These are phyloP conservation scores for Vireo altiloquus DNA, from an alignment of 2,113 vertebrate species.

Conservation along the genomic window DNA sequence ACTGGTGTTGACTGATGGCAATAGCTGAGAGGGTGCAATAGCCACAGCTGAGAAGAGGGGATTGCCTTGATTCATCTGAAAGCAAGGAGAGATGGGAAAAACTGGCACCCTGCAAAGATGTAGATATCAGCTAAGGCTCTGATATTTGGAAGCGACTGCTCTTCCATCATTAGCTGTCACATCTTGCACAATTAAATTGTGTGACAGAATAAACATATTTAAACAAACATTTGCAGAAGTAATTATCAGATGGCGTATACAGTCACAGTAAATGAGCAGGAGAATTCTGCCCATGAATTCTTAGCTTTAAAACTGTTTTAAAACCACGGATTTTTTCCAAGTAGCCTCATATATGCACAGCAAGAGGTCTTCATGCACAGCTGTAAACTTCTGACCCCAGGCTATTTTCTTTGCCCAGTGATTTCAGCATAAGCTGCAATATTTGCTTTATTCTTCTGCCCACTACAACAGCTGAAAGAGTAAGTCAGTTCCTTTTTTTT, in stretches of 20 bases:
- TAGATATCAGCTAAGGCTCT: background rate
- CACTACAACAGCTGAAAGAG: background rate
- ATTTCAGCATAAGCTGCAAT: background rate
- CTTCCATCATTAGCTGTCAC: background rate
- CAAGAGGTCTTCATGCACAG: background rate
- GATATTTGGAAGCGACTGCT: background rate
- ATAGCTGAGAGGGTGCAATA: background rate
- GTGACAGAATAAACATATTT: background rate
- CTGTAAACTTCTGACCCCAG: background rate
- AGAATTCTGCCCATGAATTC: background rate
- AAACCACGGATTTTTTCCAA: background rate
- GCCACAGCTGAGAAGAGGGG: background rate
- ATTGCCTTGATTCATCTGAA: background rate
- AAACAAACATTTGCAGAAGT: background rate
- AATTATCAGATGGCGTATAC: background rate
- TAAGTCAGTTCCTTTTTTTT: slow-evolving; percentile 27
- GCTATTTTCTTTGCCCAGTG: background rate
- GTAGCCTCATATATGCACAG: background rate
- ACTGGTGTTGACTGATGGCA: background rate
- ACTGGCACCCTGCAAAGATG: background rate
- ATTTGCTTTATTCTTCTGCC: background rate
- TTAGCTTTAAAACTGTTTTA: background rate
- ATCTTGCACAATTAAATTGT: background rate
- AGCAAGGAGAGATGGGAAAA: background rate
- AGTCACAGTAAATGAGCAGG: background rate